phyloP scores from a whole-genome alignment of 2,113 vertebrate species.

The Furnarius figulus region DNA sequence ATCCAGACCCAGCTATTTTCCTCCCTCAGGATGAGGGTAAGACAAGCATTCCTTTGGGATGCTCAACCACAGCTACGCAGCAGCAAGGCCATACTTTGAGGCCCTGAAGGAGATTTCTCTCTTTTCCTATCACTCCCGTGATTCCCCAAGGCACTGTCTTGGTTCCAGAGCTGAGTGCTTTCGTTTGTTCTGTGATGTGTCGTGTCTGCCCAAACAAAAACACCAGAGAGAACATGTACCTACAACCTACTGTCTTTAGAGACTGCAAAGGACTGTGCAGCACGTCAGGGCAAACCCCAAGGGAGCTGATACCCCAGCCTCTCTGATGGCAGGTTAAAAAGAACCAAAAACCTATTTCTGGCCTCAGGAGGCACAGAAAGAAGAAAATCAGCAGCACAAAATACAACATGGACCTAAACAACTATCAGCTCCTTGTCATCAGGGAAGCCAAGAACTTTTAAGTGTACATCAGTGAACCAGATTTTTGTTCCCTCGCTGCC shows the following conservation, averaged over 20 bases:
- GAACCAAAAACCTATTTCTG: neutral
- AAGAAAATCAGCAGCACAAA: neutral
- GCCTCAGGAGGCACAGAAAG: neutral
- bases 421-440: neutral
- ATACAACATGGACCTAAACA: neutral
- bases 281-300: neutral
- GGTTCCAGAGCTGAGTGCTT: neutral
- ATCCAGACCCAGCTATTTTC: neutral
- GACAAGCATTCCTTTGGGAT: neutral
- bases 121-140: neutral
- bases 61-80: neutral
- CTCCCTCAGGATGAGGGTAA: neutral
- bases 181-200: neutral
- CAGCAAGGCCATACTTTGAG: neutral
- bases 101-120: neutral
- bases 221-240: neutral
- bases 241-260: neutral
- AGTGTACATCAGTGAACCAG: neutral
- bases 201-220: neutral
- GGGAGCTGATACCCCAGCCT: neutral
- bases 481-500: neutral
- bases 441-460: neutral
- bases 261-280: neutral
- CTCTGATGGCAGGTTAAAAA: neutral
- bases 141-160: neutral